Evolutionary conservation across 1,140 invertebrate species (phyloP).

Genomic region (Leptoteleia sp.): DNA sequence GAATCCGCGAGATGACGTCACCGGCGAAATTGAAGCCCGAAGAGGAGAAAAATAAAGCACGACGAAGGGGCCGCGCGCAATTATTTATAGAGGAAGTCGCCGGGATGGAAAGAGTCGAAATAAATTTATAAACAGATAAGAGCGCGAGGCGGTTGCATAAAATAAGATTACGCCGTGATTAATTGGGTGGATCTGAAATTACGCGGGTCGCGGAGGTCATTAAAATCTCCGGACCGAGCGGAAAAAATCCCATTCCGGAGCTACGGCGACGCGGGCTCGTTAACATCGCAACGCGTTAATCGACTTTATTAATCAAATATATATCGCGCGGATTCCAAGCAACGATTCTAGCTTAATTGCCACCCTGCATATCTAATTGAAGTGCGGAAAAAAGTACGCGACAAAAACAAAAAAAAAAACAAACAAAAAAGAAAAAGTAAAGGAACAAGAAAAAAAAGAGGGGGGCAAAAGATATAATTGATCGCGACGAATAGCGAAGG

Average conservation of each 20-base stretch:
- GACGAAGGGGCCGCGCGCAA: no score
- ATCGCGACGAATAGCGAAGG: conserved; percentile 38
- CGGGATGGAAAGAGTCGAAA: conserved; percentile 35
- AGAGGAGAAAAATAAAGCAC: no score
- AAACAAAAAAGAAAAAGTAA: no score
- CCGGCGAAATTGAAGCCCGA: conserved; percentile 9
- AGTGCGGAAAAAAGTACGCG: conserved; percentile 23
- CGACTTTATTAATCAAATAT: conserved; percentile 67
- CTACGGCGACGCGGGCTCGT: conserved; percentile 61
- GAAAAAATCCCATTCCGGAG: conserved; percentile 42
- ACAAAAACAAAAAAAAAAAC: no score
- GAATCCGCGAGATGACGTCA: conserved; percentile 3
- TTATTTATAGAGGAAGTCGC: no score
- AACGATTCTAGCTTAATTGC: conserved; percentile 63
- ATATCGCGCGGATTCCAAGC: conserved; percentile 60
- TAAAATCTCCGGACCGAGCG: conserved; percentile 50
- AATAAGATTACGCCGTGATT: conserved; percentile 65
- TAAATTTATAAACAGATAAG: conserved; percentile 57
- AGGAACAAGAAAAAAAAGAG: neutral
- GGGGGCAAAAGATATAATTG: conserved; percentile 3
- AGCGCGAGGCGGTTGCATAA: conserved; percentile 51
- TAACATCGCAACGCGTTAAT: conserved; percentile 66
- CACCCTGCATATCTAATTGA: conserved; percentile 58
- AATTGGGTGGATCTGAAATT: conserved; percentile 64
- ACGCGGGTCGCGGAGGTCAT: conserved; percentile 64